Evolutionary conservation across 2,113 vertebrate species (phyloP), one percentile per base, ranked within the genome.

Genomic region (Muntiacus muntjak): DNA sequence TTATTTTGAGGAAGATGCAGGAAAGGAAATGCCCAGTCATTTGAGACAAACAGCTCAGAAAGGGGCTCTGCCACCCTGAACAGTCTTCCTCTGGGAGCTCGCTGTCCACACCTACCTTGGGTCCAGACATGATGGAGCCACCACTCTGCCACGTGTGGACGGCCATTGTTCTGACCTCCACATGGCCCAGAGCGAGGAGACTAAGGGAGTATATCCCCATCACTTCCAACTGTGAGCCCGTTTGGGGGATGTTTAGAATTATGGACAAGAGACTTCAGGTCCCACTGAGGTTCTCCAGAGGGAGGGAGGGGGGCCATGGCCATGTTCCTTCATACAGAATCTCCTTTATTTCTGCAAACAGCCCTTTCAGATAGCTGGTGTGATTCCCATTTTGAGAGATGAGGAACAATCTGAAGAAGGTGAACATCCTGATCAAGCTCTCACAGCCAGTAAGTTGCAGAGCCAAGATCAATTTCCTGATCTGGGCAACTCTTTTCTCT

Each of bases 1-100:
- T 17, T 36, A 19, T 55, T 28, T 57, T 0, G 2, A 62, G 5
- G 45, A n/a, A 45, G 85, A 15, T 5, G 0, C 28, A 62, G 28
- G 45, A 40, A 28, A 78, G 26, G 83, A 30, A 33, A 4, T 54
- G 33, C 36, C 5, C 45, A 64, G 45, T 52, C 64, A n/a, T 16
- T 33, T 25, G 4, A 26, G 90, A 71, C n/a, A 71, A 71, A 62
- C 25, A 15, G 33, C 47, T 83, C 17, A 8, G 78, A 83, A 82
- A 62, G 36, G 36, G 5, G 54, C 43, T 36, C 86, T 57, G 25
- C 60, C 21, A 50, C n/a, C 23, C 52, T 5, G 26, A 36, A n/a
- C 21, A 15, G 43, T 79, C 76, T 9, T 89, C 33, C 36, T 57
- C 9, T 7, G 71, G 87, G 16, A 50, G 12, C 8, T 40, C 7